phyloP scores from a whole-genome alignment of 2,113 vertebrate genomes.

The Plestiodon gilberti region DNA sequence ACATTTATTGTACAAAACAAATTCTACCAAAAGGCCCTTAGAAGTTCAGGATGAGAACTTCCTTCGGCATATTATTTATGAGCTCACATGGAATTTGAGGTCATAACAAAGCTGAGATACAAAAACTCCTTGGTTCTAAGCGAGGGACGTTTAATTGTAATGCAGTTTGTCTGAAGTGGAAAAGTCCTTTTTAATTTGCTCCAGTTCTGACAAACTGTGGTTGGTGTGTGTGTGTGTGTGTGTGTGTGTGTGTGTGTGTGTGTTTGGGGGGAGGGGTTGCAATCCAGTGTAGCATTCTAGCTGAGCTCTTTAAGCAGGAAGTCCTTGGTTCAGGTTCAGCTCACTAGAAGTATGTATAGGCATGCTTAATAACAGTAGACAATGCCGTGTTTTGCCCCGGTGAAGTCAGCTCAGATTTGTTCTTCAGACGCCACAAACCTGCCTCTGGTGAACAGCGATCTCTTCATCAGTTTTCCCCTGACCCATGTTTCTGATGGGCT shows the following conservation, averaged over 20 bases:
- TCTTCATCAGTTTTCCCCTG: not conserved
- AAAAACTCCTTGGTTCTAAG: not conserved
- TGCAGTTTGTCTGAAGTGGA: no score
- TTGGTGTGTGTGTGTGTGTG: no score
- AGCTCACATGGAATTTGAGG: not conserved
- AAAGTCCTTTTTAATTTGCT: not conserved
- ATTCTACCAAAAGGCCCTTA: not conserved
- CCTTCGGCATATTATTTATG: not conserved
- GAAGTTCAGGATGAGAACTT: not conserved
- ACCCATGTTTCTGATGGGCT: not conserved
- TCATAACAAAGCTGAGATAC: not conserved
- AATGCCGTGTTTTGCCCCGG: not conserved
- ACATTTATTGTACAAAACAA: not conserved
- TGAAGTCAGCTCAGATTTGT: not conserved
- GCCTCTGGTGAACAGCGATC: not conserved
- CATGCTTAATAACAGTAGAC: not conserved
- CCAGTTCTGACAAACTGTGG: not conserved
- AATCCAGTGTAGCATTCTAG: not conserved
- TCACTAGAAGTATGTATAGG: not conserved
- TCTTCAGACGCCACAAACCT: not conserved
- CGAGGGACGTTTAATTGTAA: not conserved
- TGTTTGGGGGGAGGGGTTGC: no score
- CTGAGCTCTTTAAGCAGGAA: not conserved
- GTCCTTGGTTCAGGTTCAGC: not conserved
- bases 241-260: no score